phyloP scores from a whole-genome alignment of 2,888 invertebrate species.

The Eulithis prunata region DNA sequence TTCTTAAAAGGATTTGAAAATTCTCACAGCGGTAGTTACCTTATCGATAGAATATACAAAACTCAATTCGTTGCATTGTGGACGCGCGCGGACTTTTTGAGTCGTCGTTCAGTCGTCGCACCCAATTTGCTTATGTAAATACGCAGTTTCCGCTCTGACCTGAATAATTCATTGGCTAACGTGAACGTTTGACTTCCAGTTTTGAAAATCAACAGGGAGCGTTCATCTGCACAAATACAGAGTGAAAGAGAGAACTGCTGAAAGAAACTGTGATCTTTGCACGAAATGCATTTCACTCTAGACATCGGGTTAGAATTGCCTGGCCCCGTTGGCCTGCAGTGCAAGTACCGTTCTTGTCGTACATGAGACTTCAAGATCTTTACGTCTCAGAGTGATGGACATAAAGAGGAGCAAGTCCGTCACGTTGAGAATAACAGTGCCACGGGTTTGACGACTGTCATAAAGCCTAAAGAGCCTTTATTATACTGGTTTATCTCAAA shows the following conservation, averaged over 20 bases:
- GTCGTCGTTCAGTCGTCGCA: conserved; percentile 64
- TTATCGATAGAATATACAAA: conserved; percentile 35
- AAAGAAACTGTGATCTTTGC: neutral
- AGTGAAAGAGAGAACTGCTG: conserved; percentile 42
- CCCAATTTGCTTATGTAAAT: conserved; percentile 84
- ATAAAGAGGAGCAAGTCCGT: neutral
- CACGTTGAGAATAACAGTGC: neutral
- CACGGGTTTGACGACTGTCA: neutral
- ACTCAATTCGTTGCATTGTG: conserved; percentile 45
- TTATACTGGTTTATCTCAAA: neutral
- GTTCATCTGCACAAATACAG: conserved; percentile 62
- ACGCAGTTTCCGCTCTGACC: conserved; percentile 78
- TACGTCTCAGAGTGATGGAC: too few species aligned
- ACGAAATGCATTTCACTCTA: too few species aligned
- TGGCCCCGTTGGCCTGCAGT: too few species aligned
- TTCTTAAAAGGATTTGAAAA: neutral
- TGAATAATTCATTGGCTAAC: conserved; percentile 80
- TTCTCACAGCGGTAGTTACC: conserved; percentile 22
- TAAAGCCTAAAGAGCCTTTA: conserved; percentile 4
- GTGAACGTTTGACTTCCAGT: conserved; percentile 75
- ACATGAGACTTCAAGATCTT: too few species aligned
- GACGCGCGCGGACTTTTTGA: conserved; percentile 47
- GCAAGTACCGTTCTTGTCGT: too few species aligned
- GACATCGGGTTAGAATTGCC: too few species aligned
- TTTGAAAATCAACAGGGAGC: conserved; percentile 77